Conservation (phyloP, 1,140 invertebrate species). For the Eufriesea mexicana region DNA sequence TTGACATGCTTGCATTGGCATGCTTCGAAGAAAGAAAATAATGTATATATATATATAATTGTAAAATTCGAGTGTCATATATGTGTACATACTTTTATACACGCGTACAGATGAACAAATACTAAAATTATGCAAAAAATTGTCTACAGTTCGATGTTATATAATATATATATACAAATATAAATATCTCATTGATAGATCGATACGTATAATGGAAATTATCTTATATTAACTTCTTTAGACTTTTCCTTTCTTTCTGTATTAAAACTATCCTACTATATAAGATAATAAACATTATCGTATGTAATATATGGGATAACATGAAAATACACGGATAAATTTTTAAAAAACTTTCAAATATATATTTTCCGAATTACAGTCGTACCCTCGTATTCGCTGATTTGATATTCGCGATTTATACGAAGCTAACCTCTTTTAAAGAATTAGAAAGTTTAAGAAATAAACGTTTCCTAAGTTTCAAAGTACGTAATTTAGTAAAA, state of each 20-base stretch:
- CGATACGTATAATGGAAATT: constrained; percentile 5
- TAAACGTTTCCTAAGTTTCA: too few relatives aligned
- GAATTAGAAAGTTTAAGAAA: too few relatives aligned
- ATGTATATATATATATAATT: constrained; percentile 40
- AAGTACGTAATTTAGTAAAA: too few relatives aligned
- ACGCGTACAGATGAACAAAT: constrained; percentile 32
- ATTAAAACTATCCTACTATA: not conserved
- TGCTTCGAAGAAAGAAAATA: constrained; percentile 51
- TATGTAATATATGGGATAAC: not conserved
- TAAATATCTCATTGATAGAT: not conserved
- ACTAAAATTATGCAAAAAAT: constrained; percentile 58
- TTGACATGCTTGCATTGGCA: constrained; percentile 17
- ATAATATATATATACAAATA: constrained; percentile 1
- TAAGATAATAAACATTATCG: constrained; percentile 16
- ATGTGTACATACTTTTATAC: constrained; percentile 37
- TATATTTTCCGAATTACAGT: not conserved
- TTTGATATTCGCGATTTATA: too few relatives aligned
- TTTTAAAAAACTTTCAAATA: not conserved
- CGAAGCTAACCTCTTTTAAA: too few relatives aligned
- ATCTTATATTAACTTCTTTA: not conserved
- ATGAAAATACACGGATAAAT: not conserved
- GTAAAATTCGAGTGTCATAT: constrained; percentile 24
- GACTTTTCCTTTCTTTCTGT: not conserved
- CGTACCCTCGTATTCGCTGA: too few relatives aligned
- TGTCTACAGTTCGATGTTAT: constrained; percentile 33